These are phyloP conservation scores for Labia minor DNA, from an alignment of 2,888 invertebrate genomes.

Conservation along the genomic window DNA sequence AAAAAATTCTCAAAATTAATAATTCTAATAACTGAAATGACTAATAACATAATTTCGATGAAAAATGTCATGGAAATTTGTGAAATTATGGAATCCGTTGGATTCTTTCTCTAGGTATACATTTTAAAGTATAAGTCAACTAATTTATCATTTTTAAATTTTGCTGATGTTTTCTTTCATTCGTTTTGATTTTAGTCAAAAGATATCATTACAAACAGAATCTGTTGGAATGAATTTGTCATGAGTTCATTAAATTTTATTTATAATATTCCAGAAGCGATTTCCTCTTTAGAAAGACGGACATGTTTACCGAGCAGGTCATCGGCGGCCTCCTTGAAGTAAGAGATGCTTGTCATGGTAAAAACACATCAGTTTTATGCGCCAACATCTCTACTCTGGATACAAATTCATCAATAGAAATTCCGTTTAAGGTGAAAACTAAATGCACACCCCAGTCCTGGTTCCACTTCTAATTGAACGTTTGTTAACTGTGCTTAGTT, in stretches of 20 bases:
- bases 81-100: too few relatives aligned
- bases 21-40: too few relatives aligned
- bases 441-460: not conserved
- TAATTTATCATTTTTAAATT: too few relatives aligned
- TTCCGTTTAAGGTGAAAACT: not conserved
- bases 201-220: too few relatives aligned
- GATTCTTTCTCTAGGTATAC: too few relatives aligned
- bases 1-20: too few relatives aligned
- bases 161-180: too few relatives aligned
- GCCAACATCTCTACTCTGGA: not conserved
- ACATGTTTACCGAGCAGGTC: not conserved
- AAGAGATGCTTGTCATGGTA: not conserved
- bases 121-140: too few relatives aligned
- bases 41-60: too few relatives aligned
- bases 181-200: too few relatives aligned
- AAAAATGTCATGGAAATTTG: too few relatives aligned
- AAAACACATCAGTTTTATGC: slow-evolving; percentile 2
- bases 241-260: not conserved
- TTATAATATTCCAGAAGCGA: too few relatives aligned
- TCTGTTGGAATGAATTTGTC: not conserved
- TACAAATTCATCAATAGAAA: not conserved
- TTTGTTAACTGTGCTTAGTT: not conserved
- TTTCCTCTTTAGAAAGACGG: not conserved
- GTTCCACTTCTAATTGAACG: not conserved
- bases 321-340: not conserved